Evolutionary conservation across 2,113 vertebrate genomes (phyloP), one percentile per base, ranked within the genome.

Genomic region (Triplophysa dalaica): DNA sequence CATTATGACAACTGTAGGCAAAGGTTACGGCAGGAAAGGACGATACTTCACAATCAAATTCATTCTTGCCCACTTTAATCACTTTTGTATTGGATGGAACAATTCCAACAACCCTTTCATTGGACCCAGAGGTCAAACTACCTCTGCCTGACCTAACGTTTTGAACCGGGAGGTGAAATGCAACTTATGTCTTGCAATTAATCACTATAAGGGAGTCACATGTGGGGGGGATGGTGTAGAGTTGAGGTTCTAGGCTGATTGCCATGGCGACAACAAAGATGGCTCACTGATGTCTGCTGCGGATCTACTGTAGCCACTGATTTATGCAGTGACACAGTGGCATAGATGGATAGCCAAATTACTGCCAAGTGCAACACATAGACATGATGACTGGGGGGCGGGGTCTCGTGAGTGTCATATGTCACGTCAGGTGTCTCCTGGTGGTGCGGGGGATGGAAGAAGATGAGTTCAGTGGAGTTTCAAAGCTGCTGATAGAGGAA

Each of bases 211-310:
- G 68, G 41, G 65, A 62, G 77, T 61, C 45, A 41, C 48, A n/a
- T 54, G 17, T 60, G 68, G 24, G 62, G 9, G 61, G 9, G 29
- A 75, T 80, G 78, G 41, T 19, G 50, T 26, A 50, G 68, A 77
- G 45, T 8, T 68, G 83, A 83, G 80, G 88, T 89, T 92, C 85
- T 86, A 89, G 79, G 81, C 70, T 66, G 85, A 93, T 95, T 89
- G 85, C 93, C 94, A 94, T 95, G 93, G 94, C 91, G 93, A 94
- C 94, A 84, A 85, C 87, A 86, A 89, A 90, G 85, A 86, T 92
- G 90, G 90, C 90, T 87, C 88, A 90, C 90, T 92, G 92, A 89
- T 95, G 89, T 90, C 87, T 87, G 85, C 88, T 83, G 83, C 72
- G 22, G 5, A 21, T 94, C 62, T 77, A 65, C 61, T 22, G 72